phyloP scores from a whole-genome alignment of 2,888 invertebrate genomes.

The Nemurella pictetii region DNA sequence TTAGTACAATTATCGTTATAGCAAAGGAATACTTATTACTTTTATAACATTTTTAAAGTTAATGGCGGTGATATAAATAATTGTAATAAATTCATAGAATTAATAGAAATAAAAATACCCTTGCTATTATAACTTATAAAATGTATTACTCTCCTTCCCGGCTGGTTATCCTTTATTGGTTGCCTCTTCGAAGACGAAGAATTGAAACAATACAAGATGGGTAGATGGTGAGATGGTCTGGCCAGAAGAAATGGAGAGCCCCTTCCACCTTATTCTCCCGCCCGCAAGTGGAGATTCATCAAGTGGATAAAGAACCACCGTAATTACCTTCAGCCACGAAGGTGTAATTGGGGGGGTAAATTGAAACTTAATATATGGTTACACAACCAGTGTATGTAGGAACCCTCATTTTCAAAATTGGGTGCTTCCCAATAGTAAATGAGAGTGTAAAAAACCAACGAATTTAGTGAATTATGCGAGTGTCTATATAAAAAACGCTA shows the following conservation, averaged over 20 bases:
- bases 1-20: too few relatives aligned
- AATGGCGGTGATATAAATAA: too few relatives aligned
- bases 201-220: neutral
- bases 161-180: neutral
- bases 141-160: neutral
- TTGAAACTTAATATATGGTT: conserved; percentile 42
- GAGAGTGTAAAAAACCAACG: conserved; percentile 19
- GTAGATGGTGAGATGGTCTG: neutral
- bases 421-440: conserved; percentile 34
- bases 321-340: conserved; percentile 41
- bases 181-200: neutral
- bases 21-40: too few relatives aligned
- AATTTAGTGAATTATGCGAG: neutral
- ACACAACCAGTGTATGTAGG: conserved; percentile 21
- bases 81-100: too few relatives aligned
- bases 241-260: neutral
- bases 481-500: neutral
- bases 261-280: neutral
- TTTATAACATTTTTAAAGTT: too few relatives aligned
- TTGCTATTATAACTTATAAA: neutral
- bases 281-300: conserved; percentile 35
- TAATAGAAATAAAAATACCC: too few relatives aligned
- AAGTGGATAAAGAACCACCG: conserved; percentile 36
- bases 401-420: conserved; percentile 38
- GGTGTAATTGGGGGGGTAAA: conserved; percentile 41